Conservation (phyloP, 2,888 invertebrate genomes). For the Ephialtes manifestator region DNA sequence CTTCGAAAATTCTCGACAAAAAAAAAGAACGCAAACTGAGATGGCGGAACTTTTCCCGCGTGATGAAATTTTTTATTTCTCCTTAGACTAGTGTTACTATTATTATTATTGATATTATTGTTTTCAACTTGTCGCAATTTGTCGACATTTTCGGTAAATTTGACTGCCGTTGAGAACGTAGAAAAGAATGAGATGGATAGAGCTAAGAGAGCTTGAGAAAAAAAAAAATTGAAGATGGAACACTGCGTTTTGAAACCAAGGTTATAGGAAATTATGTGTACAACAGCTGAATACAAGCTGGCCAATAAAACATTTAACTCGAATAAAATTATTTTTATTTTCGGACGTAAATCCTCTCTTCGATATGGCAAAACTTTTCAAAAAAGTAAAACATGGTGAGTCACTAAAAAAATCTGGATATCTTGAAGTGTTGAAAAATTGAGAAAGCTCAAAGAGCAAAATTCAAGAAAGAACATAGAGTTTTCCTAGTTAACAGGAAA, state of each 20-base stretch:
- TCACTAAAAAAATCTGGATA: background rate
- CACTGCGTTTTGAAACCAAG: conserved; percentile 42
- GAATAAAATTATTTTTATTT: conserved; percentile 20
- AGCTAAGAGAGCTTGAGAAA: conserved; percentile 1
- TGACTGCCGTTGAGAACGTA: background rate
- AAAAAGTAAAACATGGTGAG: too few species aligned
- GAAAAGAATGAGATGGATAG: conserved; percentile 7
- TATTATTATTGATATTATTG: conserved; percentile 28
- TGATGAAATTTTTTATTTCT: conserved; percentile 12
- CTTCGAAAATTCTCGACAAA: conserved; percentile 24
- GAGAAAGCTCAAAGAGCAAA: too few species aligned
- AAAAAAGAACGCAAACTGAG: background rate
- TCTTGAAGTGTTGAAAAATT: too few species aligned
- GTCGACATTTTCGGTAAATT: conserved; percentile 7
- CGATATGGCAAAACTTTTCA: too few species aligned
- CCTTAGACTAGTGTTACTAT: conserved; percentile 23
- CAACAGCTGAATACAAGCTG: conserved; percentile 47
- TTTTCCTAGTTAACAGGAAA: background rate
- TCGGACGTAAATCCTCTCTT: background rate
- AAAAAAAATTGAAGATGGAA: background rate
- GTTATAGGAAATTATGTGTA: conserved; percentile 53
- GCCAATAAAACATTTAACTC: conserved; percentile 54
- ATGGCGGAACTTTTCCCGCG: conserved; percentile 15
- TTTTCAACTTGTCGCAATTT: background rate
- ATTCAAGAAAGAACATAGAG: too few species aligned